Evolutionary conservation across 2,888 invertebrate species (phyloP).

Genomic region (Sinotaia quadrata): DNA sequence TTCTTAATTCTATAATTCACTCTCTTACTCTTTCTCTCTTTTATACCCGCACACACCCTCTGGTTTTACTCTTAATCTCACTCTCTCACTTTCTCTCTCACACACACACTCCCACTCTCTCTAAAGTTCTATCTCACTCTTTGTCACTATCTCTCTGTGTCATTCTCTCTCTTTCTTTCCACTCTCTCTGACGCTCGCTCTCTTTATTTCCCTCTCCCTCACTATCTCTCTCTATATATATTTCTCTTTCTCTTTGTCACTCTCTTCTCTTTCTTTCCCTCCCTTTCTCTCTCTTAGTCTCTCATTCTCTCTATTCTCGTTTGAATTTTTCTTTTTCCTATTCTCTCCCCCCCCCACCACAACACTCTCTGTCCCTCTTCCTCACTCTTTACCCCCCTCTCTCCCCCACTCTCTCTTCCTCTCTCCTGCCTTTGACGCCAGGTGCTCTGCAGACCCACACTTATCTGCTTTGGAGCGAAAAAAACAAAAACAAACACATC

Average conservation of each 20-base stretch:
- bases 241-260: neutral
- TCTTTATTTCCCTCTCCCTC: neutral
- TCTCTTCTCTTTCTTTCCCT: neutral
- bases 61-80: neutral
- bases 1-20: neutral
- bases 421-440: too few species aligned
- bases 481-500: too few species aligned
- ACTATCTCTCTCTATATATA: neutral
- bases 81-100: neutral
- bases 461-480: too few species aligned
- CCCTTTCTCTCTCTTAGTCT: neutral
- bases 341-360: neutral
- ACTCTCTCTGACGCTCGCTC: neutral
- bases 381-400: conserved; percentile 1
- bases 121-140: neutral
- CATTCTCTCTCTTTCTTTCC: too few species aligned
- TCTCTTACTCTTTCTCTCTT: neutral
- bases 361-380: neutral
- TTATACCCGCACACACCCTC: neutral
- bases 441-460: too few species aligned
- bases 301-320: neutral
- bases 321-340: neutral
- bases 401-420: neutral
- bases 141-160: conserved; percentile 4
- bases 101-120: neutral